Conservation (phyloP, 2,113 vertebrate species). For the Petrocephalus zakoni region DNA sequence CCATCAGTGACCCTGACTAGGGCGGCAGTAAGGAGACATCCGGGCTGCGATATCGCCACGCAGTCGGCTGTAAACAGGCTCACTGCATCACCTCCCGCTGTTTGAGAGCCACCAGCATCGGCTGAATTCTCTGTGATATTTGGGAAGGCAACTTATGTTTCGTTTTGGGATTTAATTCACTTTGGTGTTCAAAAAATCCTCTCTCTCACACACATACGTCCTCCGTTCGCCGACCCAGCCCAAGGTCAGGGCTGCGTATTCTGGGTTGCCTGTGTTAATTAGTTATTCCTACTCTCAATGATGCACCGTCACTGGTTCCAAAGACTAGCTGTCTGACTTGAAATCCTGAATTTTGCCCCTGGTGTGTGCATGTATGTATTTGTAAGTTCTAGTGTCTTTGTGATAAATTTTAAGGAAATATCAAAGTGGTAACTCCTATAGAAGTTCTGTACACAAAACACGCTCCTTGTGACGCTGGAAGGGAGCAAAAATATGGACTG, state of each 20-base stretch:
- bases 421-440: not conserved
- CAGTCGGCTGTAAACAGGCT: not conserved
- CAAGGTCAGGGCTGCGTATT: not conserved
- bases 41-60: not conserved
- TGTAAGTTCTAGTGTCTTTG: not conserved
- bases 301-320: not conserved
- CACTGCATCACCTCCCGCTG: not conserved
- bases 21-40: not conserved
- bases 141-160: not conserved
- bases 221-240: not conserved
- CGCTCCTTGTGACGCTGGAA: not conserved
- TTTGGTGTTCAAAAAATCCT: not conserved
- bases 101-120: not conserved
- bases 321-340: conserved; percentile 1
- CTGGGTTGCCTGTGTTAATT: not conserved
- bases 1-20: not conserved
- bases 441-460: not conserved
- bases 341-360: not conserved
- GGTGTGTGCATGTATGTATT: not conserved
- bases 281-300: not conserved
- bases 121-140: not conserved
- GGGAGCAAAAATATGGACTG: not conserved
- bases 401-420: not conserved
- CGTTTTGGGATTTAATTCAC: not conserved
- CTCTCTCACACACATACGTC: not conserved